Base-by-base conservation (phyloP, 2,797 vertebrate genomes). In the Enteromius mattozi region DNA sequence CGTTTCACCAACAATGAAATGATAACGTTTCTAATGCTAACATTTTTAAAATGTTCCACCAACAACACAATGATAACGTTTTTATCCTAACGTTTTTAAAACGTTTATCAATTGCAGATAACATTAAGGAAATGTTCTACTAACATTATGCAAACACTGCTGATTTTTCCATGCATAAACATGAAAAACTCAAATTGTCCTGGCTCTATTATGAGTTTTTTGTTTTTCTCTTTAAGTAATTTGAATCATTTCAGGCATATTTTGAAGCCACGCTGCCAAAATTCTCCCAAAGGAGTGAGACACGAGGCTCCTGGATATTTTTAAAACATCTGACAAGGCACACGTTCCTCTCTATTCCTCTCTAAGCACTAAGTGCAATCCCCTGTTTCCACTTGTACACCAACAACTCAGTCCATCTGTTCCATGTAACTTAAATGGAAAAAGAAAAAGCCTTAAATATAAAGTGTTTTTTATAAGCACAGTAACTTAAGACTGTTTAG, bases 241-340 rank as follows among this genome's bases (percentile, higher is more conserved):
- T 78, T 85, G 45, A 84, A 49, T 81, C 27, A 72, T 78, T 82
- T 33, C 80, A 84, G 80, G 90, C 68, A 56, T 84, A 88, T 84
- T 81, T 78, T 81, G 81, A 81, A 74, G 82, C 80, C 89, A 86
- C 66, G 69, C 82, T 88, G 79, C 82, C 88, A 83, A 49, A 45
- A 77, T 84, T 72, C 66, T 77, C 0, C 2, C 80, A 2, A 49
- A 40, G 71, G n/a, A 82, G 54, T 9, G 56, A 74, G 30, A 33
- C 81, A 75, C 27, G 65, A 79, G 81, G 77, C 87, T 82, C 45
- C 24, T 78, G 45, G 24, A 2, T 37, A 54, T 75, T n/a, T 66
- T 78, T 21, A 81, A 85, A 80, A 45, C 56, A 40, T 68, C 75
- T 83, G 81, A 80, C 72, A 71, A 82, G 71, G 65, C 45, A 51